These are phyloP conservation scores for Brachionus koreanus DNA, from an alignment of 1,140 invertebrate genomes.

Conservation along the genomic window DNA sequence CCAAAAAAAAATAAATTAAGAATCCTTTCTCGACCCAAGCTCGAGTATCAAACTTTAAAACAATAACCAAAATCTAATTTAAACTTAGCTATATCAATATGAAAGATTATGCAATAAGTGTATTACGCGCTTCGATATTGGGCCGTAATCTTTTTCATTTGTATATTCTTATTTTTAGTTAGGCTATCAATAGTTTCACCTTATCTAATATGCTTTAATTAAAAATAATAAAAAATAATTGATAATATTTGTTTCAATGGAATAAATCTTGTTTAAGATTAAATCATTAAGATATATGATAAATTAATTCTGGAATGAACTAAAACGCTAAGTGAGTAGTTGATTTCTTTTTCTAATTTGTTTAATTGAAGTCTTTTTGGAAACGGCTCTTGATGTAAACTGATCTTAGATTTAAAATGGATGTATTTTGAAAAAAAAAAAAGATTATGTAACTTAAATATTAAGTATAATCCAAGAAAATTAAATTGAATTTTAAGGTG, in stretches of 20 bases:
- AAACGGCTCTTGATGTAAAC: conserved; percentile 9
- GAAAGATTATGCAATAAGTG: conserved; percentile 21
- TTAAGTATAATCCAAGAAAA: neutral
- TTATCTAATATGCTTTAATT: conserved; percentile 29
- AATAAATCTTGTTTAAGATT: neutral
- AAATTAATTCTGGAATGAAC: neutral
- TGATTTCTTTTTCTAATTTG: neutral
- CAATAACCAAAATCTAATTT: conserved; percentile 21
- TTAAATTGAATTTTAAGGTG: conserved; percentile 22
- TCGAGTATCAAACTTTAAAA: neutral
- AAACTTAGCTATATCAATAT: conserved; percentile 31
- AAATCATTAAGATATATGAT: neutral
- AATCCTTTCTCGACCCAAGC: neutral
- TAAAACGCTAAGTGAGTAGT: neutral
- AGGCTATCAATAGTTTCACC: conserved; percentile 29
- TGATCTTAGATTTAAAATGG: neutral
- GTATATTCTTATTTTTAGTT: neutral
- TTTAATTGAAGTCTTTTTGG: neutral
- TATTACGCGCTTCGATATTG: neutral
- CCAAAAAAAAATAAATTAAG: conserved; percentile 7
- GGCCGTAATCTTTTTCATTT: neutral
- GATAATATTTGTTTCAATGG: neutral
- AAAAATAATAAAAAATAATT: conserved; percentile 14
- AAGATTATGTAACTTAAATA: conserved; percentile 22
- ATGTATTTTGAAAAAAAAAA: neutral